phyloP scores from a whole-genome alignment of 2,888 invertebrate genomes.

The Conops quadrifasciatus region DNA sequence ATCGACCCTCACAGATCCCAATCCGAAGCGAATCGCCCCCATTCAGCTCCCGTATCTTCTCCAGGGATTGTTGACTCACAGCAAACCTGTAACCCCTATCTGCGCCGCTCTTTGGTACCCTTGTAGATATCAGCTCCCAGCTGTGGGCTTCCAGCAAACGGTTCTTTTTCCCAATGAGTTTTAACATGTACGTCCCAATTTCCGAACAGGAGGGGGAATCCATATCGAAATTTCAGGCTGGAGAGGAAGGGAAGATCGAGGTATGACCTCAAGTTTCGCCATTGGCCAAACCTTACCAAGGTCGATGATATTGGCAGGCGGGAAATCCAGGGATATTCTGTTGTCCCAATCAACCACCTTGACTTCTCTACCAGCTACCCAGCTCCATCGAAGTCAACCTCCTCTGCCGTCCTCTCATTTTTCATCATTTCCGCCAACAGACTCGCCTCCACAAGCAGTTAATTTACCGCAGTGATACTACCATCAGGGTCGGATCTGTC shows the following conservation, averaged over 20 bases:
- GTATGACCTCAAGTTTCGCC: not conserved
- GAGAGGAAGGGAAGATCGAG: not conserved
- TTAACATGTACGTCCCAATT: not conserved
- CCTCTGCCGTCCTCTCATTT: too few species aligned
- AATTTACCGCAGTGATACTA: conserved; percentile 12
- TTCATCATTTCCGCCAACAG: too few species aligned
- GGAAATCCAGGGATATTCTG: too few species aligned
- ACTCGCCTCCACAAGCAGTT: too few species aligned
- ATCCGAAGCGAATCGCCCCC: not conserved
- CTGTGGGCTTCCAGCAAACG: not conserved
- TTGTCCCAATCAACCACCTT: too few species aligned
- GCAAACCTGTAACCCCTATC: not conserved
- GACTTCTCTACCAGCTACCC: too few species aligned
- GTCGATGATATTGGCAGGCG: not conserved
- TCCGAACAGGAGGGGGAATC: too few species aligned
- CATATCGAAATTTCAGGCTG: not conserved
- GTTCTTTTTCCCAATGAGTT: not conserved
- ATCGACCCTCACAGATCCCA: not conserved
- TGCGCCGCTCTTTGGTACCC: not conserved
- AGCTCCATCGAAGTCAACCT: too few species aligned
- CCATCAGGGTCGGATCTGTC: conserved; percentile 13
- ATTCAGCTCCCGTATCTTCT: not conserved
- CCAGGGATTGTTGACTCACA: not conserved
- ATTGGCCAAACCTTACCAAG: not conserved
- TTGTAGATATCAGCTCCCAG: not conserved